Percentiles rank a stretch among this genome's conserved stretches.
phyloP scores from a whole-genome alignment of 23 tunicate species.

The Styela clava region DNA sequence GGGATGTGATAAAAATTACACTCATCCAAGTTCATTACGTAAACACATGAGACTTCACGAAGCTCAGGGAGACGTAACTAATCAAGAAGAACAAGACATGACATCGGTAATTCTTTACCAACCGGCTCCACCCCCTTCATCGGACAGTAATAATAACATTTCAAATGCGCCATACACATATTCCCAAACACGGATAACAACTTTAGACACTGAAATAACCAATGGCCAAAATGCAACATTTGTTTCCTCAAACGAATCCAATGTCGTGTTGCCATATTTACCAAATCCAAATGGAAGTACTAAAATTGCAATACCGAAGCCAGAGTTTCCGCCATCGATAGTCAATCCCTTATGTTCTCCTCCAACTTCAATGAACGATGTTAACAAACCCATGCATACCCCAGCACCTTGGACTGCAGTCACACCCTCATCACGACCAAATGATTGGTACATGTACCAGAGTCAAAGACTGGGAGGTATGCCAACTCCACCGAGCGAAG shows the following conservation, averaged over 20 bases:
- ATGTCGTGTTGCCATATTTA: not conserved
- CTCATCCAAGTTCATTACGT: slow-evolving; percentile 89
- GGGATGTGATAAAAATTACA: slow-evolving; percentile 89
- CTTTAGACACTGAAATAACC: not conserved
- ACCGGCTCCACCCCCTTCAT: not conserved
- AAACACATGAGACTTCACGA: slow-evolving; percentile 93
- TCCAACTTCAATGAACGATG: not conserved
- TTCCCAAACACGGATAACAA: not conserved
- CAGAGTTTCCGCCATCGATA: not conserved
- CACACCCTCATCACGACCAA: not conserved
- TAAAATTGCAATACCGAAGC: slow-evolving; percentile 6
- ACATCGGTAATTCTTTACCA: too few species aligned
- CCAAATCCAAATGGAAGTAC: not conserved
- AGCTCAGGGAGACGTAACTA: slow-evolving; percentile 55
- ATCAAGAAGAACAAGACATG: not conserved
- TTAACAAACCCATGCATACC: not conserved
- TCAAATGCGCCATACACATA: not conserved
- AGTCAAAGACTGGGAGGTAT: slow-evolving; percentile 31
- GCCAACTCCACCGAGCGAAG: slow-evolving; percentile 36
- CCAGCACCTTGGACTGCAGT: not conserved
- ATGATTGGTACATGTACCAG: slow-evolving; percentile 23
- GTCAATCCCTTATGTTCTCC: not conserved
- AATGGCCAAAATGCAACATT: not conserved
- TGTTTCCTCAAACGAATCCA: not conserved
- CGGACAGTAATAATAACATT: slow-evolving; percentile 4